Evolutionary conservation across 2,888 invertebrate species (phyloP), one percentile per base, ranked within the genome.

Genomic region (Oithona nana): DNA sequence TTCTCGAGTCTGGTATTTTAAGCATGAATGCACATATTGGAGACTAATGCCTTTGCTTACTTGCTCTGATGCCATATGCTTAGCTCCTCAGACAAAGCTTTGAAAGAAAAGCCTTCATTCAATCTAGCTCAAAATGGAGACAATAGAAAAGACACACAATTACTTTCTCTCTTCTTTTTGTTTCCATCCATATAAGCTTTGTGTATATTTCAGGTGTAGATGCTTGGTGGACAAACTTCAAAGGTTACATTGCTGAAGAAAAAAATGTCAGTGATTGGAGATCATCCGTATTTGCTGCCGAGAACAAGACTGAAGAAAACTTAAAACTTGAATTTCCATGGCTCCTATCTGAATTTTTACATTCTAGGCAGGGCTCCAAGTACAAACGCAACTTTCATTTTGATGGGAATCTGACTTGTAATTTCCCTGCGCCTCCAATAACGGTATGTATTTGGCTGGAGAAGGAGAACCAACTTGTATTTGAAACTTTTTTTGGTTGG

Each of bases 331-430:
- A 31, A 11, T 61, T 61, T 61, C 6, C 28, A 29, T 4, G 28
- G 8, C n/a, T 52, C n/a, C 61, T 61, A 6, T 52, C 52, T 6
- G 61, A 61, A 22, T 61, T 61, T 30, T 29, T 61, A 16, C 29
- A 13, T 28, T 54, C 52, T 29, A 26, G 24, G 3, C 71, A 74
- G 56, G 83, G 84, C 28, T 83, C 83, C 6, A 79, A 78, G 68
- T 84, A 78, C 73, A 81, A 81, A 70, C 74, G 77, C 1, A 82
- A 81, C 70, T 83, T 86, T 67, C 77, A 78, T 67, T 84, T 85
- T 70, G 72, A 74, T 3, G 70, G 74, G 20, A 74, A 77, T 4
- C 71, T 84, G 30, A 73, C 73, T 57, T 86, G 86, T 70, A 84
- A 85, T 1, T 70, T 74, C 50, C 75, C 76, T 1, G 75, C 79